These are phyloP conservation scores for Helogale parvula DNA, from an alignment of 2,113 vertebrate species.

Conservation along the genomic window DNA sequence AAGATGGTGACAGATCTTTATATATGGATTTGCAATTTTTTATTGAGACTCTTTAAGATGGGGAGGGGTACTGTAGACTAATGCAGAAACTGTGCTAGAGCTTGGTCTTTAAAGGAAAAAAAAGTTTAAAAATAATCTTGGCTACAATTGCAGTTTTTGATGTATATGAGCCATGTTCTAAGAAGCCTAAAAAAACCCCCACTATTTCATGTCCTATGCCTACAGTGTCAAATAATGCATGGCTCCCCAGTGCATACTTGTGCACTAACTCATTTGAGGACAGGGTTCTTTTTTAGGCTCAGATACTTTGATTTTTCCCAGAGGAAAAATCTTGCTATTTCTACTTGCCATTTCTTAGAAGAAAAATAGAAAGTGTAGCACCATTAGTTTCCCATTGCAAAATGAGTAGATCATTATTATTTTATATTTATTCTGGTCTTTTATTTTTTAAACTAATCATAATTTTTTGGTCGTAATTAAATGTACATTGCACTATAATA, in stretches of 20 bases:
- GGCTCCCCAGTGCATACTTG: slow-evolving; percentile 74
- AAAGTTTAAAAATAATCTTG: slow-evolving; percentile 73
- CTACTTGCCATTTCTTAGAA: slow-evolving; percentile 84
- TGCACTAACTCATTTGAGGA: slow-evolving; percentile 80
- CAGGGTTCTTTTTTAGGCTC: slow-evolving; percentile 80
- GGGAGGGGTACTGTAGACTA: not conserved
- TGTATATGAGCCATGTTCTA: slow-evolving; percentile 74
- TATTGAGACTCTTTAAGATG: slow-evolving; percentile 11
- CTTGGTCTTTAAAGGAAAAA: slow-evolving; percentile 59
- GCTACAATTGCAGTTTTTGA: slow-evolving; percentile 74
- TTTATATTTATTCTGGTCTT: slow-evolving; percentile 84
- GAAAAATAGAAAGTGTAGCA: slow-evolving; percentile 83
- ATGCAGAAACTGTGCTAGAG: slow-evolving; percentile 65
- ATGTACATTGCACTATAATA: slow-evolving; percentile 79
- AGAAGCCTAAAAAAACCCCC: slow-evolving; percentile 64
- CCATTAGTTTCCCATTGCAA: slow-evolving; percentile 84
- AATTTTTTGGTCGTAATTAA: slow-evolving; percentile 84
- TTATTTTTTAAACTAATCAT: slow-evolving; percentile 83
- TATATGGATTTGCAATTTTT: not conserved
- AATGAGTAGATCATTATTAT: slow-evolving; percentile 85
- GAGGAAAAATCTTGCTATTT: slow-evolving; percentile 82
- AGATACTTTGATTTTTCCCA: slow-evolving; percentile 82
- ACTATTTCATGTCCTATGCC: slow-evolving; percentile 75
- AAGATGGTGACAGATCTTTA: slow-evolving; percentile 7
- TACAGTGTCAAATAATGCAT: slow-evolving; percentile 63